Conservation (phyloP, 64 coral and sea anemone species). For the Pocillopora verrucosa region DNA sequence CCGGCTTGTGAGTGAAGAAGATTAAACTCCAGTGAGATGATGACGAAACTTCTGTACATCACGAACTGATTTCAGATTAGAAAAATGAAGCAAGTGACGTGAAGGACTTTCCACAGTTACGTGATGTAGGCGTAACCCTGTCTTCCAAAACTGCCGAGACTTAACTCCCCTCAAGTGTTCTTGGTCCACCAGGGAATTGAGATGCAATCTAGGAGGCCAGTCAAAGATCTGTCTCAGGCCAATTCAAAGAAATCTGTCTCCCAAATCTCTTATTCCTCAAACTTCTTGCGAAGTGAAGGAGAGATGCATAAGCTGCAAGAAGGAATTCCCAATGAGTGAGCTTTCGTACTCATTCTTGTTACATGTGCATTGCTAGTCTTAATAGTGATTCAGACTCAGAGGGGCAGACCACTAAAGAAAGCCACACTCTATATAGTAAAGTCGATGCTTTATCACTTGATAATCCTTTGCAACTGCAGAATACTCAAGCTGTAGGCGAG, state of each 20-base stretch:
- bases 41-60: too few species aligned
- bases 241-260: constrained; percentile 10
- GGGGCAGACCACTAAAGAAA: not conserved
- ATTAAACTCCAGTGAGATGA: too few species aligned
- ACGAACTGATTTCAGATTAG: too few species aligned
- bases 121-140: too few species aligned
- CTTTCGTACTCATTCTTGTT: not conserved
- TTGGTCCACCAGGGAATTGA: constrained; percentile 11
- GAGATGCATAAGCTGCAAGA: not conserved
- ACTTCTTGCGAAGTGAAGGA: not conserved
- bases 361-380: not conserved
- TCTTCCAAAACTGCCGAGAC: too few species aligned
- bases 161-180: too few species aligned
- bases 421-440: not conserved
- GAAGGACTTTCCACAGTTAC: too few species aligned
- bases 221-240: not conserved
- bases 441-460: not conserved
- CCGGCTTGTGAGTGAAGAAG: too few species aligned
- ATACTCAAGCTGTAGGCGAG: not conserved
- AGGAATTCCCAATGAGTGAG: constrained; percentile 10
- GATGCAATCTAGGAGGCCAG: not conserved
- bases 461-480: not conserved
- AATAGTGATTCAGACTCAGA: not conserved
- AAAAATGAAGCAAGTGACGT: too few species aligned
- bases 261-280: not conserved